phyloP scores from a whole-genome alignment of 2,888 invertebrate species.

The Didymodactylos carnosus region DNA sequence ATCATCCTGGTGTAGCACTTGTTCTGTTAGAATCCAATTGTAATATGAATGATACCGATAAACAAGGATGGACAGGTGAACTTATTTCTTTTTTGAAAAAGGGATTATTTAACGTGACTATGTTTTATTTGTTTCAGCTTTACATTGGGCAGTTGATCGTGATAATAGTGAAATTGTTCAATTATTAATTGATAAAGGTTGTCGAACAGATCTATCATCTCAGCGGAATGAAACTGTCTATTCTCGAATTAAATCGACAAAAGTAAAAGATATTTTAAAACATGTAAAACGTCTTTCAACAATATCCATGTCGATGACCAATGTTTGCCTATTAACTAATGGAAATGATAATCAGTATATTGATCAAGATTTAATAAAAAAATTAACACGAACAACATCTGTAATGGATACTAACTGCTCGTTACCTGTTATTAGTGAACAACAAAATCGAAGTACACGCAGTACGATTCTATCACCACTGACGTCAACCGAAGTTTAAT shows the following conservation, averaged over 20 bases:
- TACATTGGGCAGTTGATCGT: conserved; percentile 13
- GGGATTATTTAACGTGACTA: background rate
- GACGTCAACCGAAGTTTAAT: no score
- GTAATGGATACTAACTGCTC: no score
- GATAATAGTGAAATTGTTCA: conserved; percentile 12
- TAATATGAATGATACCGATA: conserved; percentile 11
- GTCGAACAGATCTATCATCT: background rate
- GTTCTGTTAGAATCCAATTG: conserved; percentile 12
- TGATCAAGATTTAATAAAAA: no score
- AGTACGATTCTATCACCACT: no score
- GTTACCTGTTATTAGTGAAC: no score
- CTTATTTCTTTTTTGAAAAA: background rate
- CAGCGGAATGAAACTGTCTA: background rate
- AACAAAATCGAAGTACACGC: no score
- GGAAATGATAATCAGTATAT: no score
- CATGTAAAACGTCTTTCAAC: background rate
- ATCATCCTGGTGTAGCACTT: conserved; percentile 8
- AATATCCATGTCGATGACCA: background rate
- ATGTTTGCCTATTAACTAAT: no score
- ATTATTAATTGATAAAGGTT: conserved; percentile 13
- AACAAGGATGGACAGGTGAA: background rate
- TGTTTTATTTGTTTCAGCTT: background rate
- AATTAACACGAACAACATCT: no score
- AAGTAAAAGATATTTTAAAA: background rate
- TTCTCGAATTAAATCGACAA: background rate